Base-by-base conservation (phyloP, 2,113 vertebrate species). In the Microcebus tavaratra region DNA sequence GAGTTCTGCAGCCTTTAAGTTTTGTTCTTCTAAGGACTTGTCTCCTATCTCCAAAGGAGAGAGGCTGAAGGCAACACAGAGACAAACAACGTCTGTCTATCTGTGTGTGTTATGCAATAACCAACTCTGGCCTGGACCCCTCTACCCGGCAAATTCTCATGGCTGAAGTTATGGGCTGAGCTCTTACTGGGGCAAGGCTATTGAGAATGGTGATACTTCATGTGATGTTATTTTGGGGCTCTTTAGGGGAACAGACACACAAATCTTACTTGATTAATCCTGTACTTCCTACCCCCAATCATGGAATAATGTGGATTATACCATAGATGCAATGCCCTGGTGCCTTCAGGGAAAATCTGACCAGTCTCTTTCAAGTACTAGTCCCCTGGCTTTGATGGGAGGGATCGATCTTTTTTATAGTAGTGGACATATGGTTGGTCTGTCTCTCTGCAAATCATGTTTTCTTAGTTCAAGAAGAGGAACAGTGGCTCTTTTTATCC, bases 401-500 rank as follows among this genome's bases (percentile, higher is more conserved):
- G 20, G 21, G 72, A 14, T 36, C 79, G 34, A 20, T 68, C 48
- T 61, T 36, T 93, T 59, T 55, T 88, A 31, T 18, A 42, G 91
- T 59, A 20, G 13, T 57, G 13, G 87, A 39, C 13, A 8, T 78
- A 31, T 68, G 34, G 6, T 83, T 92, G 88, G 11, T 57, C 57
- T 90, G 31, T 50, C 8, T 85, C 6, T 68, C 48, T 88, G 14
- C 42, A 95, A 90, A 72, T 75, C 0, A 12, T 85, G 59, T 68
- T 55, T 76, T 96, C 53, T 50, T 61, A 98, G 98, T 82, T 95
- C 97, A 98, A 86, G 96, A 97, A 97, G 97, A 98, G 90, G 95
- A 96, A 61, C 89, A 97, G 59, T 99, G 98, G 99, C 97, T 99
- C 0, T 98, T 99, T 97, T 96, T 99, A 87, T 98, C 99, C 96